These are phyloP conservation scores for Blomia tropicalis DNA, from an alignment of 2,888 invertebrate species.

Conservation along the genomic window DNA sequence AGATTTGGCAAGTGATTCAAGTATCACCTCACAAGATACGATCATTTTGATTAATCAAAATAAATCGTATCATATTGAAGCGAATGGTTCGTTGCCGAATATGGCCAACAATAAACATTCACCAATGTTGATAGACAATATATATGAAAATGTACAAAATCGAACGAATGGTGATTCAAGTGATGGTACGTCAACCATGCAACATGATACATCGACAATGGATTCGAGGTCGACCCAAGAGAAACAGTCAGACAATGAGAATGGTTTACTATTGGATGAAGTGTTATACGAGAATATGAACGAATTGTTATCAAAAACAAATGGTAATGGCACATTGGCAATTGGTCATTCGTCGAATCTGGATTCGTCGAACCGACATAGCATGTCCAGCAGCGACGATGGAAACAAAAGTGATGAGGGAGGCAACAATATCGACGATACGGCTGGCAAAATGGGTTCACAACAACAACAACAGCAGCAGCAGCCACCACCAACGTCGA, in stretches of 20 bases:
- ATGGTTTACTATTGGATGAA: neutral
- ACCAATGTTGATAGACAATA: neutral
- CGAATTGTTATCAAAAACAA: neutral
- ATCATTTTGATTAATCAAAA: constrained; percentile 27
- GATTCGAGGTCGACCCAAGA: neutral
- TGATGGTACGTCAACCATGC: neutral
- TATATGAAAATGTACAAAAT: constrained; percentile 11
- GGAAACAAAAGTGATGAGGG: neutral
- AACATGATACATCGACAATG: neutral
- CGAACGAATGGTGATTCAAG: neutral
- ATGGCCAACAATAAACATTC: neutral
- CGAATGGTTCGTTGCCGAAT: neutral
- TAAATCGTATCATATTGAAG: neutral
- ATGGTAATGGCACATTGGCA: neutral
- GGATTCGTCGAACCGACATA: neutral
- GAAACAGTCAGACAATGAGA: too few species aligned
- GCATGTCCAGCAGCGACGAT: neutral
- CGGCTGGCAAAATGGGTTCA: neutral
- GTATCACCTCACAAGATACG: constrained; percentile 30
- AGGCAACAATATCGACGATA: neutral
- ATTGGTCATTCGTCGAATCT: neutral
- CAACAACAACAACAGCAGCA: neutral
- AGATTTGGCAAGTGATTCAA: constrained; percentile 28
- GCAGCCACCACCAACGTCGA: neutral
- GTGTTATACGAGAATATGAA: neutral